Evolutionary conservation across 2,888 invertebrate species (phyloP).

Genomic region (Agrilus biguttatus): DNA sequence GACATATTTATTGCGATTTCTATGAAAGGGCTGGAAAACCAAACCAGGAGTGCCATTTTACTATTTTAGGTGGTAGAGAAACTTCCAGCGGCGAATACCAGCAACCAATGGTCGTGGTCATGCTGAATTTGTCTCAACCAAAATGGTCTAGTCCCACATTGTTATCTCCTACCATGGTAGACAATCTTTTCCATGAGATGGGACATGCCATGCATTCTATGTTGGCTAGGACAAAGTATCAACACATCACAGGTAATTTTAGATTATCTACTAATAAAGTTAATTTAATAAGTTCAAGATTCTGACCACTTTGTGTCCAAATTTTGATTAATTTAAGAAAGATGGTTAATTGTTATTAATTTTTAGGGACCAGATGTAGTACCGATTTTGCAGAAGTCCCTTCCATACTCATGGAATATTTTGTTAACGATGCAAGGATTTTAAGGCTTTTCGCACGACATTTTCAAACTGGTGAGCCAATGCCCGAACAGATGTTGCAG

Average conservation of each 20-base stretch:
- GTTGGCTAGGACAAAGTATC: slow-evolving; percentile 82
- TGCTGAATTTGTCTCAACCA: slow-evolving; percentile 73
- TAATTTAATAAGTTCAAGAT: too few relatives aligned
- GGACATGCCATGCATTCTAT: slow-evolving; percentile 99
- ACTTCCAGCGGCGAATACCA: slow-evolving; percentile 71
- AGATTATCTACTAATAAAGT: too few relatives aligned
- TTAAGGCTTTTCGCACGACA: slow-evolving; percentile 77
- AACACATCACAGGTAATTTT: slow-evolving; percentile 7
- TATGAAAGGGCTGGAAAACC: slow-evolving; percentile 85
- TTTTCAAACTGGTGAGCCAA: slow-evolving; percentile 73
- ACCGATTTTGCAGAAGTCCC: slow-evolving; percentile 99
- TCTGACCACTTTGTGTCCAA: not conserved
- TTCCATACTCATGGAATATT: slow-evolving; percentile 97
- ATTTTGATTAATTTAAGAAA: too few relatives aligned
- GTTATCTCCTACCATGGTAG: slow-evolving; percentile 71
- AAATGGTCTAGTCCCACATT: slow-evolving; percentile 63
- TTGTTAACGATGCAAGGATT: slow-evolving; percentile 78
- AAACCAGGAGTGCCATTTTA: slow-evolving; percentile 97
- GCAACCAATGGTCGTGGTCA: slow-evolving; percentile 83
- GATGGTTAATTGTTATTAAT: slow-evolving; percentile 76
- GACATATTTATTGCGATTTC: slow-evolving; percentile 95
- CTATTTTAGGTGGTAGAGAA: slow-evolving; percentile 84
- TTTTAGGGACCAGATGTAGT: slow-evolving; percentile 90
- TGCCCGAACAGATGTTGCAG: slow-evolving; percentile 66
- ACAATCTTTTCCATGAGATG: slow-evolving; percentile 97